These are phyloP conservation scores for Paedocypris sp. DNA, from an alignment of 2,113 vertebrate species.

Conservation along the genomic window DNA sequence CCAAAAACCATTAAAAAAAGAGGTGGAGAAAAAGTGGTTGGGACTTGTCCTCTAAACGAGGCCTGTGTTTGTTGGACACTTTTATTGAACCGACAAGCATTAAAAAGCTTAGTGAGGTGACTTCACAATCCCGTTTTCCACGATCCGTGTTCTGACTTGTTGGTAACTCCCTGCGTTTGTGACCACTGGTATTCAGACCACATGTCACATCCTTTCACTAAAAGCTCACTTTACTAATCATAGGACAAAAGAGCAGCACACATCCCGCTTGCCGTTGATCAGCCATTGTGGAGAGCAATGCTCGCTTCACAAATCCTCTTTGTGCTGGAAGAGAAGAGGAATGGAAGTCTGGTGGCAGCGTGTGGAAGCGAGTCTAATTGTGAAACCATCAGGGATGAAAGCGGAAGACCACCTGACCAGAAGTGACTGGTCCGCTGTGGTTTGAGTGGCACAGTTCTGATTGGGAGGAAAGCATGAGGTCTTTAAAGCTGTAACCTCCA, in stretches of 20 bases:
- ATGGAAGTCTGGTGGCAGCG: constrained; percentile 10
- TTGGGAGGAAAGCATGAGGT: too few relatives aligned
- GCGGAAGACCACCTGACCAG: constrained; percentile 1
- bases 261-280: neutral
- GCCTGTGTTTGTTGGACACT: too few relatives aligned
- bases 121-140: neutral
- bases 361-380: neutral
- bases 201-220: constrained; percentile 1
- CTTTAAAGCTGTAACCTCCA: too few relatives aligned
- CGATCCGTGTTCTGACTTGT: neutral
- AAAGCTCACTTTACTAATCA: constrained; percentile 4
- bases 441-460: too few relatives aligned
- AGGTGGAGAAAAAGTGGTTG: too few relatives aligned
- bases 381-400: constrained; percentile 5
- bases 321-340: constrained; percentile 3
- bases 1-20: too few relatives aligned
- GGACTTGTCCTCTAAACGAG: too few relatives aligned
- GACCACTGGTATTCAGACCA: constrained; percentile 1
- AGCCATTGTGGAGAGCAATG: neutral
- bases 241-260: constrained; percentile 13
- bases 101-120: neutral
- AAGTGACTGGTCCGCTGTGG: too few relatives aligned
- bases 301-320: constrained; percentile 8
- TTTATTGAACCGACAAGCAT: too few relatives aligned
- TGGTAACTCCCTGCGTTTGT: neutral